Conservation (phyloP, 2,113 vertebrate species). For the Jaculus jaculus region DNA sequence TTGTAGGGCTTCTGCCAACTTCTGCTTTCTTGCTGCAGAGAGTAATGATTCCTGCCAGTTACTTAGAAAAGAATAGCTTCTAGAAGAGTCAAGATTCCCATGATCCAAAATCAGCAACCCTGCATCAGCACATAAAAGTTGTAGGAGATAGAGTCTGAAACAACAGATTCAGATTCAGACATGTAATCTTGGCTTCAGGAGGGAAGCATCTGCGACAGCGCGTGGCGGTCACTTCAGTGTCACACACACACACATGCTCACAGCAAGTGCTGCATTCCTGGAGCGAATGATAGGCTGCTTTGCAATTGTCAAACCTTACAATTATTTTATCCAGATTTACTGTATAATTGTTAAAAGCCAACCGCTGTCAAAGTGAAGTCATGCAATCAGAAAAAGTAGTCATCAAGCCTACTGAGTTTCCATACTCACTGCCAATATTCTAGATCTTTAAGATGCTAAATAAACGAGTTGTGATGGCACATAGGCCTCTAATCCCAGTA, state of each 20-base stretch:
- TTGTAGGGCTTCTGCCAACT: slow-evolving; percentile 67
- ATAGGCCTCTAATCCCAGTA: background rate
- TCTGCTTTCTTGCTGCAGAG: slow-evolving; percentile 69
- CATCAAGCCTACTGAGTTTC: slow-evolving; percentile 12
- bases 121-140: slow-evolving; percentile 67
- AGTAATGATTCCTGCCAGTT: slow-evolving; percentile 77
- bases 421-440: slow-evolving; percentile 45
- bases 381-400: slow-evolving; percentile 40
- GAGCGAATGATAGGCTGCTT: background rate
- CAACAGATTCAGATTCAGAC: slow-evolving; percentile 67
- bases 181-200: slow-evolving; percentile 53
- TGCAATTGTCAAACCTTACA: slow-evolving; percentile 33
- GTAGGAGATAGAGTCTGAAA: slow-evolving; percentile 18
- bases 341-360: slow-evolving; percentile 34
- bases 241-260: too few relatives aligned
- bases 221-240: background rate
- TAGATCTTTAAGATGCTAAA: slow-evolving; percentile 13
- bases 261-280: background rate
- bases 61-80: slow-evolving; percentile 70
- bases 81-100: slow-evolving; percentile 54
- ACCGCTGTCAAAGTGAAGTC: slow-evolving; percentile 32
- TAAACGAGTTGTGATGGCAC: background rate
- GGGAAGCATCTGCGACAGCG: slow-evolving; percentile 58
- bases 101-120: slow-evolving; percentile 68
- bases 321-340: slow-evolving; percentile 57